Conservation (phyloP, 2,113 vertebrate species). For the Suricata suricatta region DNA sequence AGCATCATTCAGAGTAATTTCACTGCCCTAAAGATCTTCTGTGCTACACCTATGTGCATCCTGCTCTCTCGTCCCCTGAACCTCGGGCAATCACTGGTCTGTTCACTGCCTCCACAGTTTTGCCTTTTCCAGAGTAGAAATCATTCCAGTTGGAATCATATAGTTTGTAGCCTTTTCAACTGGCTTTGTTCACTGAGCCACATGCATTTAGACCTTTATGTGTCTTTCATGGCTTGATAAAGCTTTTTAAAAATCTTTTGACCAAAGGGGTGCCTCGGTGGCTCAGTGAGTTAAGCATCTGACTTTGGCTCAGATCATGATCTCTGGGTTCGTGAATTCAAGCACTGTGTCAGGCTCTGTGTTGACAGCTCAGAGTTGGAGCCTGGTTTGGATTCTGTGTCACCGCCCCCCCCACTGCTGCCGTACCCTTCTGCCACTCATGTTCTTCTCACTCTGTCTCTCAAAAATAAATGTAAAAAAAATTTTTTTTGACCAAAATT, state of each 20-base stretch:
- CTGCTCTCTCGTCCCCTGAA: background rate
- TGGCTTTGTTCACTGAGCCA: background rate
- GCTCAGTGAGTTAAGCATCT: too few species aligned
- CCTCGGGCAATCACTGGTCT: background rate
- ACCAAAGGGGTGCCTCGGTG: too few species aligned
- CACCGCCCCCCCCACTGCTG: too few species aligned
- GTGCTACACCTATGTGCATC: background rate
- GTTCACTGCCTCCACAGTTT: background rate
- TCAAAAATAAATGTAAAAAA: too few species aligned
- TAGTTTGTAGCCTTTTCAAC: background rate
- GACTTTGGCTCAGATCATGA: too few species aligned
- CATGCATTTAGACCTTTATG: background rate
- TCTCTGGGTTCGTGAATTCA: too few species aligned
- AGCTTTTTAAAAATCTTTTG: background rate
- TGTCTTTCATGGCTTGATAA: background rate
- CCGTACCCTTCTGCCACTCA: too few species aligned
- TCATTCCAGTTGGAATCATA: background rate
- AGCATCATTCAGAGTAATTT: background rate
- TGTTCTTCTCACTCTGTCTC: too few species aligned
- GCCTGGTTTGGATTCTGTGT: too few species aligned
- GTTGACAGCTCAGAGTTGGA: too few species aligned
- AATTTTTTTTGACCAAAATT: too few species aligned
- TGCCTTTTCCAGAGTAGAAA: background rate
- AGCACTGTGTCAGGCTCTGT: too few species aligned
- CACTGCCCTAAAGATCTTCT: background rate